Percentiles rank a stretch among this genome's conserved stretches.
Evolutionary conservation across 2,888 invertebrate species (phyloP).

Genomic region (Cerastis leucographa): DNA sequence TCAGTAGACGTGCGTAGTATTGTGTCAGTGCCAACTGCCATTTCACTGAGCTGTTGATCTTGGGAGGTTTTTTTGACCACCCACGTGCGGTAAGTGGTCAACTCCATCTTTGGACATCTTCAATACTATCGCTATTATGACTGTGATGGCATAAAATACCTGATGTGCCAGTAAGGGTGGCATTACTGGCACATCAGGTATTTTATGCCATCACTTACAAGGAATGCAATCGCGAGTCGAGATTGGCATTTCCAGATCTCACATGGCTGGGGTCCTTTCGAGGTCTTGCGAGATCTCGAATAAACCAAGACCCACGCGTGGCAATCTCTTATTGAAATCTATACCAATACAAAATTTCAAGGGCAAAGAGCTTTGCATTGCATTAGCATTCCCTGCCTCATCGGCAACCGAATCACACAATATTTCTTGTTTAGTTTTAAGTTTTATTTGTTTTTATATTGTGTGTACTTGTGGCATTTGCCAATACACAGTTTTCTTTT

Average conservation of each 20-base stretch:
- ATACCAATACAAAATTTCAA: too few species aligned
- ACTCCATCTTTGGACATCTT: neutral
- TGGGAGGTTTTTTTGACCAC: neutral
- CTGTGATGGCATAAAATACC: neutral
- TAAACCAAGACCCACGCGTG: too few species aligned
- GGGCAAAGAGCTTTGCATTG: too few species aligned
- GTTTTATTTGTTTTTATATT: too few species aligned
- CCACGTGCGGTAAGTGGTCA: neutral
- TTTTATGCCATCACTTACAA: neutral
- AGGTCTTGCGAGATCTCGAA: too few species aligned
- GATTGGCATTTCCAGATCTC: neutral
- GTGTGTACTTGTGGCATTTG: too few species aligned
- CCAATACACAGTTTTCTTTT: too few species aligned
- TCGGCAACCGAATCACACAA: too few species aligned
- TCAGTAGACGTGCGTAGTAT: constrained; percentile 1
- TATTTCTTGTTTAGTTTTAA: too few species aligned
- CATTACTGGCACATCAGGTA: too few species aligned
- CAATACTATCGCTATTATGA: neutral
- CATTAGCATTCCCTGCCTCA: too few species aligned
- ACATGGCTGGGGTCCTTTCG: neutral
- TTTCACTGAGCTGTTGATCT: constrained; percentile 1
- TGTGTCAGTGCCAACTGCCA: constrained; percentile 16
- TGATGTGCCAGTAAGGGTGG: neutral
- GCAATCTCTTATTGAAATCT: too few species aligned
- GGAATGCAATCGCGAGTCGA: neutral